Base-by-base conservation (phyloP, 2,888 invertebrate genomes). In the Agriotes lineatus region DNA sequence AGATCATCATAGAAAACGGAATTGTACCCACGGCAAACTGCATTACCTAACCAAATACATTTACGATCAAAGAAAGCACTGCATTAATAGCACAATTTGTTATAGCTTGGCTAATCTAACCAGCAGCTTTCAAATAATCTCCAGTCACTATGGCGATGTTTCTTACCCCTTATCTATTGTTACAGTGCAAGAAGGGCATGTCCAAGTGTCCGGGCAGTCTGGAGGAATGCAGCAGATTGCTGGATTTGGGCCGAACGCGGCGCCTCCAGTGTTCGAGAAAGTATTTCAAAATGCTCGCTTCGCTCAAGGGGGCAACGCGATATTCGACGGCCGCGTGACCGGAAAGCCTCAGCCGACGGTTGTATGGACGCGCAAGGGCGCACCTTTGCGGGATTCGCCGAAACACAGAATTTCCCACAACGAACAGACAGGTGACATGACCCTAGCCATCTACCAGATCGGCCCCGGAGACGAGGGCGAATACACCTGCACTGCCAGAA, bases 401-500 rank as follows among this genome's bases (percentile, higher is more conserved):
- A 97, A 97, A 86, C 94, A 95, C 81, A 91, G 92, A 82, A 93
- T 97, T 90, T 91, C 91, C 80, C 96, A 97, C 83, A 95, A 97
- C 83, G 94, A 94, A 82, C 90, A 91, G 83, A 95, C 74, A 20
- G 77, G 77, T 72, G 82, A 82, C 72, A 82, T 83, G 75, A 93
- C 94, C 70, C 88, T 99, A 78, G 91, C 95, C 78, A 98, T 99
- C 81, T 94, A 94, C 83, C 93, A 95, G 82, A 96, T 97, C 78
- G 96, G 96, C 70, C 96, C 96, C 64, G 97, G 96, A 58, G 97
- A 97, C 85, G 96, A 96, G 84, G 97, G 97, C 76, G 97, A 97
- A 86, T 97, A 97, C 84, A 96, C 96, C 0, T 96, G 97, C 85
- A 95, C 94, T 69, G 97, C 97, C 50, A 92, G 94, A 78, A 97